Conservation (phyloP, 1,140 invertebrate species). For the Ceratina calcarata region DNA sequence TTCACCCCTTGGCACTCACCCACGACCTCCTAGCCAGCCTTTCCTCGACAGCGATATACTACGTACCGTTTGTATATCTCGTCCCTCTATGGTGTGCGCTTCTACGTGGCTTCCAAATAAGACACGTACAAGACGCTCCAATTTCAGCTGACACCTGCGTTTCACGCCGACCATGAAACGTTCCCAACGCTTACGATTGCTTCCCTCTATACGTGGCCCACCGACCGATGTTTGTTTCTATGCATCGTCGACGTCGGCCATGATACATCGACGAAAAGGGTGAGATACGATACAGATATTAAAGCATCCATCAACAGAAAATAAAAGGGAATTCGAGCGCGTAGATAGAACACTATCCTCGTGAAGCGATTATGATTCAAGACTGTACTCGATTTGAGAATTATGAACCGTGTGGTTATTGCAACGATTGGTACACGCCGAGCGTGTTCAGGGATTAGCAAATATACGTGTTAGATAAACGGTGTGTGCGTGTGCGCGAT, state of each 20-base stretch:
- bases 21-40: neutral
- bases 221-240: neutral
- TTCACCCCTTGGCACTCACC: neutral
- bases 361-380: too few relatives aligned
- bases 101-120: conserved; percentile 69
- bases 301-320: too few relatives aligned
- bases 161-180: conserved; percentile 64
- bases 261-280: neutral
- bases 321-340: neutral
- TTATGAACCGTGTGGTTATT: too few relatives aligned
- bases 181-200: conserved; percentile 23
- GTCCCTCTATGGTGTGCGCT: conserved; percentile 32
- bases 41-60: conserved; percentile 67
- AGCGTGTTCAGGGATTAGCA: too few relatives aligned
- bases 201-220: neutral
- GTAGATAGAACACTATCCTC: too few relatives aligned
- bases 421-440: too few relatives aligned
- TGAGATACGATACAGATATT: neutral
- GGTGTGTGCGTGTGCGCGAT: neutral
- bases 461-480: too few relatives aligned
- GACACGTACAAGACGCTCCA: conserved; percentile 78
- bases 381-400: too few relatives aligned
- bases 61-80: conserved; percentile 69
- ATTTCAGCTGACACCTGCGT: conserved; percentile 77
- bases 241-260: neutral